phyloP scores from a whole-genome alignment of 2,113 vertebrate genomes.

The Chloropsis hardwickii region DNA sequence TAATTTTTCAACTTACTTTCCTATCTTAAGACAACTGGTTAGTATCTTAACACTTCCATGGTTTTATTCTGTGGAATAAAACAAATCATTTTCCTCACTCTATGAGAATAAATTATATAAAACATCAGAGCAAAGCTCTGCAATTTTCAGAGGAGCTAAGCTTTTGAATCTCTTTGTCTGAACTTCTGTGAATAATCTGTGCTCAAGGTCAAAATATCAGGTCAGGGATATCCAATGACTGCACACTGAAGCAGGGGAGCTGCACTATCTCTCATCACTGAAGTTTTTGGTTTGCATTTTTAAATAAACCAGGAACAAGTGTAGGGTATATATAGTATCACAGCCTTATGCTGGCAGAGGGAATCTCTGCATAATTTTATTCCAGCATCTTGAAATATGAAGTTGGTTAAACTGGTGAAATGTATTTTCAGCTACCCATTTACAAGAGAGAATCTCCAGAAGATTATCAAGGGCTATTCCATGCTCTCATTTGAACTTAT shows the following conservation, averaged over 20 bases:
- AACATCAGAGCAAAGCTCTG: background rate
- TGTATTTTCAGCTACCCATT: background rate
- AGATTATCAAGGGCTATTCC: background rate
- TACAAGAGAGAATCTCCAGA: background rate
- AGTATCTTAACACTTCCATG: background rate
- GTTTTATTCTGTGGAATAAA: background rate
- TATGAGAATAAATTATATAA: background rate
- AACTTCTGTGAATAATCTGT: background rate
- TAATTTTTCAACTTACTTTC: background rate
- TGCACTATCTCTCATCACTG: background rate
- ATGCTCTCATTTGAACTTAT: background rate
- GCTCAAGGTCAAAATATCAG: background rate
- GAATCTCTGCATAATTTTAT: background rate
- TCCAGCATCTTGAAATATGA: background rate
- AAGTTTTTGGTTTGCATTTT: slow-evolving; percentile 24
- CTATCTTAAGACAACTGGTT: background rate
- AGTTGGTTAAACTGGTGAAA: background rate
- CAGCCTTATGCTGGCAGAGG: background rate
- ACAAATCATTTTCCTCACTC: background rate
- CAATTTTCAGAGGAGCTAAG: background rate
- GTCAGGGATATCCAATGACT: background rate
- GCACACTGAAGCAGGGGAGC: background rate
- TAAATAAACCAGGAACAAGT: slow-evolving; percentile 35
- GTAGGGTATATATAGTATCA: background rate
- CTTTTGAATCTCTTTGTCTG: background rate